A percentile compares a stretch with the other conserved stretches of the same genome.
Conservation (phyloP, 2,113 vertebrate species). For the Oncorhynchus nerka region DNA sequence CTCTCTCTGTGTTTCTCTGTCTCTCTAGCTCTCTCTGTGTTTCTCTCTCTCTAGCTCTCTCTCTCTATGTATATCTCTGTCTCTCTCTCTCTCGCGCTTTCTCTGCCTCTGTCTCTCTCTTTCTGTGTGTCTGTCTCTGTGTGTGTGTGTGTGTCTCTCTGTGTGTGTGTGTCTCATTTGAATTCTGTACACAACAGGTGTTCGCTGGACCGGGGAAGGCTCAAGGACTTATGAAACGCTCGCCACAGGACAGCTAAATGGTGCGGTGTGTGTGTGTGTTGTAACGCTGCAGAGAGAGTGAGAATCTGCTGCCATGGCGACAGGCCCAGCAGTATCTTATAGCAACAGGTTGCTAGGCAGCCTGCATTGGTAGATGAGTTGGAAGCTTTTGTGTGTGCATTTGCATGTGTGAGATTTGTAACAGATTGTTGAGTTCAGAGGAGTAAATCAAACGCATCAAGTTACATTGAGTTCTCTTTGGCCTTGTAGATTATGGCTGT, state of each 20-base stretch:
- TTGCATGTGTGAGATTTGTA: no score
- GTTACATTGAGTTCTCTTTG: no score
- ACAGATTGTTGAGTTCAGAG: no score
- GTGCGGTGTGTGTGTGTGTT: conserved; percentile 15
- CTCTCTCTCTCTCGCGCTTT: background rate
- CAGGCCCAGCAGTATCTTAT: conserved; percentile 74
- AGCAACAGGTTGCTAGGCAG: conserved; percentile 70
- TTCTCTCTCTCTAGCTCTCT: no score
- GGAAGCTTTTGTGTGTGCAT: no score
- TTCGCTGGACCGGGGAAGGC: conserved; percentile 42
- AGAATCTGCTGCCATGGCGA: conserved; percentile 77
- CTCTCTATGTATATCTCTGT: background rate
- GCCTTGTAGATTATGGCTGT: no score
- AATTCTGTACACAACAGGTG: conserved; percentile 53
- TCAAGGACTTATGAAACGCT: conserved; percentile 43
- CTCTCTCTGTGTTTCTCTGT: no score
- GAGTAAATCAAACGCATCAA: no score
- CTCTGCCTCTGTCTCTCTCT: background rate
- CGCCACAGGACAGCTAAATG: conserved; percentile 38
- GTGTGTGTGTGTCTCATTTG: background rate
- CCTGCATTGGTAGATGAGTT: conserved; percentile 23
- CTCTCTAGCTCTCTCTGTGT: no score
- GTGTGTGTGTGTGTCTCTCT: no score
- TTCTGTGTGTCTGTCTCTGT: background rate
- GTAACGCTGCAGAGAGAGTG: conserved; percentile 55